These are phyloP conservation scores for Lathronympha strigana DNA, from an alignment of 2,888 invertebrate genomes.

Conservation along the genomic window DNA sequence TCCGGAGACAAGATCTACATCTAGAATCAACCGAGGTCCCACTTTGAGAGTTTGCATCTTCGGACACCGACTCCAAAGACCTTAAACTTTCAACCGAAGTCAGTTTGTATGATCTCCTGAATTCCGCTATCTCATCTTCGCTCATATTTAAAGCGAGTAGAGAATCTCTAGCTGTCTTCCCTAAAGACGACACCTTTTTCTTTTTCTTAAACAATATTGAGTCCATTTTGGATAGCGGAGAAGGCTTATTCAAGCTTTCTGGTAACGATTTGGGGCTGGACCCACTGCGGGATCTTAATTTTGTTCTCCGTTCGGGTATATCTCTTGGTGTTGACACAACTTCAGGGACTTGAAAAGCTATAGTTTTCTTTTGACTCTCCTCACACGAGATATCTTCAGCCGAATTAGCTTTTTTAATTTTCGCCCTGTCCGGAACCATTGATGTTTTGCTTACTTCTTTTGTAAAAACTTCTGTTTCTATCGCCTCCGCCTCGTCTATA, in stretches of 20 bases:
- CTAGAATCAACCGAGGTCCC: slow-evolving; percentile 74
- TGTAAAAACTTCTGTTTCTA: slow-evolving; percentile 63
- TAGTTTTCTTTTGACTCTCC: slow-evolving; percentile 66
- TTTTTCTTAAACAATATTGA: slow-evolving; percentile 66
- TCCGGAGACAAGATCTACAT: slow-evolving; percentile 70
- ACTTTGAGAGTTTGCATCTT: slow-evolving; percentile 75
- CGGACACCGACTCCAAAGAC: slow-evolving; percentile 77
- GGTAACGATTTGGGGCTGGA: slow-evolving; percentile 80
- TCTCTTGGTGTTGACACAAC: slow-evolving; percentile 68
- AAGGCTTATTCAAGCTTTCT: slow-evolving; percentile 72
- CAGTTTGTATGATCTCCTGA: slow-evolving; percentile 71
- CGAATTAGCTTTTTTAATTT: slow-evolving; percentile 72
- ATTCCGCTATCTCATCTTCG: slow-evolving; percentile 77
- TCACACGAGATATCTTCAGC: slow-evolving; percentile 69
- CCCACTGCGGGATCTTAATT: slow-evolving; percentile 68
- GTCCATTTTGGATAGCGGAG: slow-evolving; percentile 68
- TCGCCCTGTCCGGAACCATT: slow-evolving; percentile 71
- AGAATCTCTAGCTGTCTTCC: slow-evolving; percentile 78
- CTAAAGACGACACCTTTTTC: slow-evolving; percentile 74
- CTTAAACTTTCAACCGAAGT: slow-evolving; percentile 75
- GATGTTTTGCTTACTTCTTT: slow-evolving; percentile 66
- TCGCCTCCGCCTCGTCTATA: slow-evolving; percentile 68
- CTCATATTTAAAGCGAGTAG: slow-evolving; percentile 77
- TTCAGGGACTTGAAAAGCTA: slow-evolving; percentile 75
- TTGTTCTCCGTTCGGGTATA: slow-evolving; percentile 69